Evolutionary conservation across 2,888 invertebrate genomes (phyloP), one percentile per base, ranked within the genome.

Genomic region (Branchipolynoe longqiensis): DNA sequence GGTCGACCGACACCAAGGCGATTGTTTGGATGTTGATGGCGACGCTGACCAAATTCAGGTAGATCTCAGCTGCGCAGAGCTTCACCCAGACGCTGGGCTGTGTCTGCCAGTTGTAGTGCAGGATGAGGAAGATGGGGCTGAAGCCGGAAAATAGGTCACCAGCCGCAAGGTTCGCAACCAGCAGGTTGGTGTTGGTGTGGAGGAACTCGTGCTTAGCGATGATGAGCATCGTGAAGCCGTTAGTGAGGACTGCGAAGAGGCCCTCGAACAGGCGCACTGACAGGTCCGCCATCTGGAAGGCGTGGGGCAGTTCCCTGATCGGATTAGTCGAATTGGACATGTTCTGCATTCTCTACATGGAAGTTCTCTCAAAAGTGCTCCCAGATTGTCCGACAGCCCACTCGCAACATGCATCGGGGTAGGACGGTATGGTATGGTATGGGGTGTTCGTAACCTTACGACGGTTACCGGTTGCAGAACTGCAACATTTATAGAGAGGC

Each of bases 161-260:
- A 0, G 38, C 36, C 22, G 69, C 69, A 18, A 69, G 36, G 38
- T 38, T 36, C 36, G 36, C 1, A 22, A 69, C 18, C 3, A 69
- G 38, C 1, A 69, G 1, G 38, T 69, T 69, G 3, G 69, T 69
- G 18, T 69, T 69, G 38, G 36, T 69, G 3, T n/a, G 18, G 14
- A 69, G 69, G n/a, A 69, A 69, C 36, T 69, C 69, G 36, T 69
- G 38, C 36, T 69, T 69, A 38, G 25, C 12, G 33, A 69, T 33
- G 38, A 38, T 38, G 22, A 38, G 12, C 0, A 69, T 38, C 3
- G 69, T 69, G 36, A 69, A 38, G n/a, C 69, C 38, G 69, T 69
- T 69, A 38, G 36, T 36, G 38, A 69, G 8, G 14, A 36, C 2
- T 4, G 69, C 69, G 8, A 69, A 18, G 69, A 36, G 18, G 1